Evolutionary conservation across 2,797 vertebrate genomes (phyloP).

Genomic region (Ciconia nigra): DNA sequence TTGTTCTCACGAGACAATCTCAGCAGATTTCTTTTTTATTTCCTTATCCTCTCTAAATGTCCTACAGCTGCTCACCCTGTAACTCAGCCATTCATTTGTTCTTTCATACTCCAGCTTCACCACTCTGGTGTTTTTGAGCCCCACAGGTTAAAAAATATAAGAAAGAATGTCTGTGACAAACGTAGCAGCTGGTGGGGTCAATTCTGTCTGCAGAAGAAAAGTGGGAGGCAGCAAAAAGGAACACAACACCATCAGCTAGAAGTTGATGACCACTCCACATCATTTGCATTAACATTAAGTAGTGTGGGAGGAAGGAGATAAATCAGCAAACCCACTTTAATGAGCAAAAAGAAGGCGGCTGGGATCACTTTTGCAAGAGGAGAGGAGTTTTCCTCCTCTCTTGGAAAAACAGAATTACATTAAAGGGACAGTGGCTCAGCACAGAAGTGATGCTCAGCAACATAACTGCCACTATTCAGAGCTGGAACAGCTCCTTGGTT

Average conservation of each 20-base stretch:
- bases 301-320: background rate
- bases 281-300: background rate
- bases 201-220: background rate
- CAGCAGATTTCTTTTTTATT: background rate
- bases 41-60: background rate
- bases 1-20: background rate
- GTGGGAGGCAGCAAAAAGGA: conserved; percentile 10
- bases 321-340: background rate
- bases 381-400: background rate
- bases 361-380: background rate
- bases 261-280: background rate
- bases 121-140: background rate
- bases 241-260: background rate
- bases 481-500: background rate
- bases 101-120: conserved; percentile 13
- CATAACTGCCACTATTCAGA: background rate
- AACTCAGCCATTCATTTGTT: conserved; percentile 24
- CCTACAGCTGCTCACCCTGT: background rate
- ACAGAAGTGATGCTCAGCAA: background rate
- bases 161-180: conserved; percentile 16
- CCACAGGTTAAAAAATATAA: conserved; percentile 24
- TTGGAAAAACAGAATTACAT: background rate
- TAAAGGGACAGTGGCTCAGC: background rate
- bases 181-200: conserved; percentile 4
- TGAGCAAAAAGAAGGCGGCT: background rate